Evolutionary conservation across 2,113 vertebrate genomes (phyloP), one percentile per base, ranked within the genome.

Genomic region (Fregetta grallaria): DNA sequence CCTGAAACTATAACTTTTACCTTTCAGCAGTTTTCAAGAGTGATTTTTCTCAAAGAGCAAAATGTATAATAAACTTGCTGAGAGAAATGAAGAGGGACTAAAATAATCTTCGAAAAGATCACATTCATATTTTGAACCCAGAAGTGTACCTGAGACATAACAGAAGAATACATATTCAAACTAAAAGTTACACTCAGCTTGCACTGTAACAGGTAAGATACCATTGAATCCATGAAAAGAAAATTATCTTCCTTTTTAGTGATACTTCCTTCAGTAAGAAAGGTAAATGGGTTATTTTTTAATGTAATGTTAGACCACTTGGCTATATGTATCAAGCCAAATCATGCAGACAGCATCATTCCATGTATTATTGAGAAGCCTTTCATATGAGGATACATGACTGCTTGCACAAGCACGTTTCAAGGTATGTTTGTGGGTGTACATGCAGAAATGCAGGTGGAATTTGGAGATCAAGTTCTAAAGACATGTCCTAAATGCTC

Each of bases 1-100:
- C 86, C 70, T 79, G 40, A n/a, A 88, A 77, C 73, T 56, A 26
- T 90, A 95, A 87, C 22, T 94, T 93, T 63, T 91, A 21, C n/a
- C 29, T 68, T 94, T 95, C 47, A 68, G 61, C 5, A 32, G 61
- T 68, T 86, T 65, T 84, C 62, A 66, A 73, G 63, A 58, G 11
- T 25, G 40, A 50, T 84, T 91, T 89, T 68, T 74, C 50, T 14
- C 21, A 45, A 72, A 71, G 12, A 72, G 17, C 7, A 87, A 67
- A 86, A 45, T 16, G 8, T 66, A 8, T n/a, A 36, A 9, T 40
- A 61, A 70, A 73, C 21, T 50, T 61, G 26, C 49, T 75, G 49
- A 72, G 25, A 91, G 47, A 68, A 93, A 80, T 42, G 7, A 50
- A 79, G n/a, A 55, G 4, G 12, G 40, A 79, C n/a, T 52, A 62